Conservation (phyloP, 1,140 invertebrate genomes). For the Pseudomyrmex pallidus region DNA sequence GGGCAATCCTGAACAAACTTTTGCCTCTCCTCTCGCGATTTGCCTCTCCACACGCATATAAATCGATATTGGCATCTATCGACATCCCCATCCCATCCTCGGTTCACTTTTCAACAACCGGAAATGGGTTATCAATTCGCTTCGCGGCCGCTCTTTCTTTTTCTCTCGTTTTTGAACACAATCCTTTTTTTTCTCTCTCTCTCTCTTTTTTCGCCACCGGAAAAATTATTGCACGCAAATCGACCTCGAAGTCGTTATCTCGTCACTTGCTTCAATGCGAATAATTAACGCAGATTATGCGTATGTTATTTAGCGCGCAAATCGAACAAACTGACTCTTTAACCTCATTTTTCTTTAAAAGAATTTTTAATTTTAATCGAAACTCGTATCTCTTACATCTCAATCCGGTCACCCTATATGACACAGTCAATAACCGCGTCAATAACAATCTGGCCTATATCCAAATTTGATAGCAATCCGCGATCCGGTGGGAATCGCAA, state of each 20-base stretch:
- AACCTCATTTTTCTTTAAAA: background rate
- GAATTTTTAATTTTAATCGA: conserved; percentile 9
- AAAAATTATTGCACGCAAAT: conserved; percentile 7
- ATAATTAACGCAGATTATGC: background rate
- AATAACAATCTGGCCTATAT: conserved; percentile 38
- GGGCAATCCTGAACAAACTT: conserved; percentile 59
- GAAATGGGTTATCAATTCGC: conserved; percentile 60
- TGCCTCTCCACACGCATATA: conserved; percentile 42
- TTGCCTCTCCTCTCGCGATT: conserved; percentile 27
- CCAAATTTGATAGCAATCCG: conserved; percentile 35
- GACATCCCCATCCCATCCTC: conserved; percentile 5
- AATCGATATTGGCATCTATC: conserved; percentile 60
- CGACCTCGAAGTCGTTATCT: conserved; percentile 36
- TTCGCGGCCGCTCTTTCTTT: conserved; percentile 37
- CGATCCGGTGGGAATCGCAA: conserved; percentile 1
- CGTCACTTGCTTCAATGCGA: background rate
- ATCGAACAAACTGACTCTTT: background rate
- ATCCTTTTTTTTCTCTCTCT: background rate
- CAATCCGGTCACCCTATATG: background rate
- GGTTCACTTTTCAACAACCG: conserved; percentile 56
- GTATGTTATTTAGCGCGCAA: background rate
- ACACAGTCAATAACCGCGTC: conserved; percentile 1
- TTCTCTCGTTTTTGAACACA: conserved; percentile 19
- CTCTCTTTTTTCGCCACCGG: background rate
- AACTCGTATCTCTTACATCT: background rate